These are phyloP conservation scores for Tribolium castaneum DNA, from an alignment of 1,140 invertebrate genomes.

Conservation along the genomic window DNA sequence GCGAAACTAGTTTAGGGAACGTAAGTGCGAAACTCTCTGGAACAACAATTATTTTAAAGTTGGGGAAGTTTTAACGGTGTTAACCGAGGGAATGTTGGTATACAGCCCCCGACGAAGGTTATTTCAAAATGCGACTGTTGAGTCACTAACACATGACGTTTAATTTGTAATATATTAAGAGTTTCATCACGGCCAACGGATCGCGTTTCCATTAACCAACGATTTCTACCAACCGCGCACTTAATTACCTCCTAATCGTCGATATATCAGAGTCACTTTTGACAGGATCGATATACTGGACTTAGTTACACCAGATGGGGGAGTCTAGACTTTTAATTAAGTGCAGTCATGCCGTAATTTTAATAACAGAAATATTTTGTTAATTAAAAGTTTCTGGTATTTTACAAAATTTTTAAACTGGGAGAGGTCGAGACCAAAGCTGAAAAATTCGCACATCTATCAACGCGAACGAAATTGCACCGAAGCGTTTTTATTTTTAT, in stretches of 20 bases:
- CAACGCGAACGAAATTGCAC: neutral
- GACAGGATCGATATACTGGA: constrained; percentile 39
- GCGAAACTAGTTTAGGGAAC: neutral
- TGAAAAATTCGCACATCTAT: neutral
- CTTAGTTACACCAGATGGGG: constrained; percentile 34
- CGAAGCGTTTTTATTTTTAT: neutral
- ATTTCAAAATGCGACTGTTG: constrained; percentile 25
- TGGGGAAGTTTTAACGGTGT: neutral
- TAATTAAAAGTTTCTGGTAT: constrained; percentile 18
- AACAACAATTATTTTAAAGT: constrained; percentile 2
- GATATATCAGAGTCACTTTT: constrained; percentile 45
- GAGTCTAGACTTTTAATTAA: constrained; percentile 45
- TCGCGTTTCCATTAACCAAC: constrained; percentile 50
- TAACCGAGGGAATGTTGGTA: neutral
- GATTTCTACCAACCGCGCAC: constrained; percentile 45
- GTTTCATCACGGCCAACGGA: constrained; percentile 52
- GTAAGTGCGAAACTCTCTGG: neutral
- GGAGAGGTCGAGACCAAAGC: neutral
- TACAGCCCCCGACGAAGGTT: constrained; percentile 11
- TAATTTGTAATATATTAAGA: constrained; percentile 55
- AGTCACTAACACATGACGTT: constrained; percentile 50
- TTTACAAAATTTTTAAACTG: neutral
- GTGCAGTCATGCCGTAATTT: constrained; percentile 39
- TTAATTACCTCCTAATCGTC: constrained; percentile 51
- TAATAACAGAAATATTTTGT: constrained; percentile 30